Evolutionary conservation across 1,140 invertebrate species (phyloP).

Genomic region (Odontomachus brunneus): DNA sequence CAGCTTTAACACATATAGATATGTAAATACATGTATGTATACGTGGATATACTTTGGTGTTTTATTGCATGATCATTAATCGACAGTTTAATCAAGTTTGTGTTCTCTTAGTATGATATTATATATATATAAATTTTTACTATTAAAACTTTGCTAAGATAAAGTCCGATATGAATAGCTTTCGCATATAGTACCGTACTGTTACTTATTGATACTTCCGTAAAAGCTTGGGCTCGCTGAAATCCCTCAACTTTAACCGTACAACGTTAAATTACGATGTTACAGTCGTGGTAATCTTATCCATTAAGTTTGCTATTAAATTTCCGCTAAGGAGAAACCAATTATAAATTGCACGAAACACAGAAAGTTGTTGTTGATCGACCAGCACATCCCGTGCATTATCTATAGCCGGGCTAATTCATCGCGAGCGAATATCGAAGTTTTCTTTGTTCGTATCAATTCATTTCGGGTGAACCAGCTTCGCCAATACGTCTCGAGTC

Average conservation of each 20-base stretch:
- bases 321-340: conserved; percentile 42
- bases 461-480: too few relatives aligned
- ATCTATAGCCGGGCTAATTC: conserved; percentile 20
- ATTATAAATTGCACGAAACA: conserved; percentile 48
- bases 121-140: conserved; percentile 27
- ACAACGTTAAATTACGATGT: too few relatives aligned
- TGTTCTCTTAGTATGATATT: too few relatives aligned
- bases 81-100: too few relatives aligned
- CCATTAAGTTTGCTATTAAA: conserved; percentile 42
- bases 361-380: neutral
- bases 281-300: conserved; percentile 48
- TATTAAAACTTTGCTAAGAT: conserved; percentile 30
- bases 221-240: conserved; percentile 22
- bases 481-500: too few relatives aligned
- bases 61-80: too few relatives aligned
- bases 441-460: neutral
- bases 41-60: neutral
- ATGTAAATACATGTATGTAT: neutral
- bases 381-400: conserved; percentile 12
- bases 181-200: conserved; percentile 39
- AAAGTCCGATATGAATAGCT: conserved; percentile 42
- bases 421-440: conserved; percentile 10
- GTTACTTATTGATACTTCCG: conserved; percentile 49
- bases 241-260: conserved; percentile 42
- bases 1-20: neutral